phyloP scores from a whole-genome alignment of 2,888 invertebrate species.

The Archips xylosteana region DNA sequence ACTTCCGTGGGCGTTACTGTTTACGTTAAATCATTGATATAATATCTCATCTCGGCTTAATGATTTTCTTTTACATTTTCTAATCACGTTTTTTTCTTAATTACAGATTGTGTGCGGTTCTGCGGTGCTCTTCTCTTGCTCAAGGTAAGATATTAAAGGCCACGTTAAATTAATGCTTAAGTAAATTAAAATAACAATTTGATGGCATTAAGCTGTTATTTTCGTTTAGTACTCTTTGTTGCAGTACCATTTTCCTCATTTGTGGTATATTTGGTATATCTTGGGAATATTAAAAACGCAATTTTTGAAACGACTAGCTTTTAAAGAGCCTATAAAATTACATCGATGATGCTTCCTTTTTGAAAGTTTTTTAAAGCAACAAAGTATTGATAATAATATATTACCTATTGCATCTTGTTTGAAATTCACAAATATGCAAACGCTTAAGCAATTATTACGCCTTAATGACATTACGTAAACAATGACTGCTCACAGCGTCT shows the following conservation, averaged over 20 bases:
- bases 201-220: background rate
- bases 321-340: background rate
- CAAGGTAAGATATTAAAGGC: slow-evolving; percentile 55
- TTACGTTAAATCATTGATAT: slow-evolving; percentile 49
- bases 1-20: slow-evolving; percentile 57
- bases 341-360: no score
- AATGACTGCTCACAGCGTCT: slow-evolving; percentile 8
- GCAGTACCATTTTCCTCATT: slow-evolving; percentile 6
- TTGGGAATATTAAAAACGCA: background rate
- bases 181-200: slow-evolving; percentile 4
- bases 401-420: background rate
- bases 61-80: slow-evolving; percentile 41
- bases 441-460: slow-evolving; percentile 8
- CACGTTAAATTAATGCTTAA: background rate
- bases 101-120: slow-evolving; percentile 59
- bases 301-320: background rate
- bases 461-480: slow-evolving; percentile 23
- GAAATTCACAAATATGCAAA: background rate
- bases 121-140: slow-evolving; percentile 55
- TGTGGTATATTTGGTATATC: no score
- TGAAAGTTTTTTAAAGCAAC: no score
- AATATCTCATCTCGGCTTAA: slow-evolving; percentile 42
- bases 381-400: background rate
- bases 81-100: slow-evolving; percentile 47
- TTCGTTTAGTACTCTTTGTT: background rate